Percentiles rank a stretch among this genome's conserved stretches.
These are phyloP conservation scores for Holcopasites calliopsidis DNA, from an alignment of 1,140 invertebrate species.

Conservation along the genomic window DNA sequence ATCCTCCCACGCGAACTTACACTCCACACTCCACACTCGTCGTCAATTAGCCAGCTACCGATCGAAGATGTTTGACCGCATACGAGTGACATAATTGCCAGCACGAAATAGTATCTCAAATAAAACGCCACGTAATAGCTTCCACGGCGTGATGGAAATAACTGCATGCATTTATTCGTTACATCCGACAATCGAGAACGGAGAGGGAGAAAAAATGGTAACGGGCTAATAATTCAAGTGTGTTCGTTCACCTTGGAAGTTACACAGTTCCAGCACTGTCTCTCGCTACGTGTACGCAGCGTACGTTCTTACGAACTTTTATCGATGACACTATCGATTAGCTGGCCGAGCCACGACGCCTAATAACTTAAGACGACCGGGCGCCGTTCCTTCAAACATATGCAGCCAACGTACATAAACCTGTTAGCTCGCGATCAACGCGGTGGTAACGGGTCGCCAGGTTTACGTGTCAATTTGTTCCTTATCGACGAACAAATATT, in stretches of 20 bases:
- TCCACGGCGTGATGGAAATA: background rate
- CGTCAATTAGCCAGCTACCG: background rate
- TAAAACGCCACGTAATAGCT: background rate
- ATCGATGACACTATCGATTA: background rate
- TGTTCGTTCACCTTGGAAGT: background rate
- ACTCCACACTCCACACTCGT: background rate
- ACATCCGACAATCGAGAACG: background rate
- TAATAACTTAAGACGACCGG: background rate
- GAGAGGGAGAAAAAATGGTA: background rate
- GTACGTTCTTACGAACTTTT: background rate
- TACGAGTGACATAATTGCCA: background rate
- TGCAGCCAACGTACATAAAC: conserved; percentile 15
- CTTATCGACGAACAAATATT: conserved; percentile 36
- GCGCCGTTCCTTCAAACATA: background rate
- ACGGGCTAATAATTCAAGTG: conserved; percentile 2
- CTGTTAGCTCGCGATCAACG: conserved; percentile 26
- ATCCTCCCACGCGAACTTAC: too few species aligned
- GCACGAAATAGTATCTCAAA: background rate
- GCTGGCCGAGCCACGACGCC: too few species aligned
- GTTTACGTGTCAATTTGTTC: conserved; percentile 44
- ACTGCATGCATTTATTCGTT: background rate
- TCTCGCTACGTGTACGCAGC: background rate
- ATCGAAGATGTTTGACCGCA: background rate
- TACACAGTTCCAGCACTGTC: background rate
- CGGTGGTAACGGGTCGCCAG: conserved; percentile 25